A percentile compares a stretch with the other conserved stretches of the same genome.
These are phyloP conservation scores for Mythimna lalbum DNA, from an alignment of 2,888 invertebrate species.

Conservation along the genomic window DNA sequence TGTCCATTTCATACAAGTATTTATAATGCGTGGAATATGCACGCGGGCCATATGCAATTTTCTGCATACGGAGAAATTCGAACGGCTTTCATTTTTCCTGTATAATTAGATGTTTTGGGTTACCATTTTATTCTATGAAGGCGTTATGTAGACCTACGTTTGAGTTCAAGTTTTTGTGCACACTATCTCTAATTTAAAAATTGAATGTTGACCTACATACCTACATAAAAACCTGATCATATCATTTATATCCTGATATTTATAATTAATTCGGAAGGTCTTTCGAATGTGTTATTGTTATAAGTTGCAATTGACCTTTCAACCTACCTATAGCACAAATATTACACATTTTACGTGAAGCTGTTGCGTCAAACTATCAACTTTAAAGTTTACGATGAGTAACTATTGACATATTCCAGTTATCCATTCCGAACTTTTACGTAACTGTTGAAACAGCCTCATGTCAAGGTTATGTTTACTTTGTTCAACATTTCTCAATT, in stretches of 20 bases:
- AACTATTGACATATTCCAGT: constrained; percentile 49
- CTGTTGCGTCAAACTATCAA: constrained; percentile 36
- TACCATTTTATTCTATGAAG: too few relatives aligned
- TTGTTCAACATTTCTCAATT: constrained; percentile 46
- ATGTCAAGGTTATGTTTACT: constrained; percentile 63
- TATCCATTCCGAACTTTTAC: constrained; percentile 52
- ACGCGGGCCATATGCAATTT: too few relatives aligned
- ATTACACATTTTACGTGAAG: constrained; percentile 3
- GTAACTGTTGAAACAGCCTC: constrained; percentile 48
- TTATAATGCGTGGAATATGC: too few relatives aligned
- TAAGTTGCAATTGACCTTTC: neutral
- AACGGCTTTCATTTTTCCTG: too few relatives aligned
- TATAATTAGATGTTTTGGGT: too few relatives aligned
- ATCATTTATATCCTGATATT: constrained; percentile 20
- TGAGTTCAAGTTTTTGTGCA: neutral
- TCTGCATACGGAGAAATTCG: too few relatives aligned
- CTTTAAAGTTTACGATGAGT: constrained; percentile 24
- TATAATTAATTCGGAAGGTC: neutral
- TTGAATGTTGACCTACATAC: constrained; percentile 13
- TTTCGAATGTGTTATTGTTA: neutral
- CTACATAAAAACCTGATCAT: neutral
- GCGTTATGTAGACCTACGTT: too few relatives aligned
- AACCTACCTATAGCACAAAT: constrained; percentile 1
- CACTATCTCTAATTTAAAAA: constrained; percentile 18
- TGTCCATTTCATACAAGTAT: too few relatives aligned